Conservation (phyloP, 1,140 invertebrate species). For the Agraylea sexmaculata region DNA sequence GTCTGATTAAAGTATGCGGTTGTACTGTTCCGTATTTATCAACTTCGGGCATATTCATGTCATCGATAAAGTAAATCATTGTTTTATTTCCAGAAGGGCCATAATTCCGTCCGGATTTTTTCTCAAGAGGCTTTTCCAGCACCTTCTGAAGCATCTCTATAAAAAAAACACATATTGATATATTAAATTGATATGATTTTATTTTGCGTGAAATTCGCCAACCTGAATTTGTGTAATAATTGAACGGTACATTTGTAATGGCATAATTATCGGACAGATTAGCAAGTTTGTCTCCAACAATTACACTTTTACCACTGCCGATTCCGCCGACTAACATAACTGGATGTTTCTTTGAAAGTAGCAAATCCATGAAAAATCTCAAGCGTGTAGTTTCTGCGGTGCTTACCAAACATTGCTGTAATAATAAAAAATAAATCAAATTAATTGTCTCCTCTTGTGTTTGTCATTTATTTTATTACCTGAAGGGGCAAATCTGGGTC, state of each 20-base stretch:
- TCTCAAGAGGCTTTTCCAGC: constrained; percentile 86
- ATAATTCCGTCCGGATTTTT: constrained; percentile 88
- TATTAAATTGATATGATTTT: background rate
- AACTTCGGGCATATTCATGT: constrained; percentile 96
- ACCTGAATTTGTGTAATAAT: constrained; percentile 92
- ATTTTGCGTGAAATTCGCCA: constrained; percentile 16
- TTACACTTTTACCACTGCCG: constrained; percentile 78
- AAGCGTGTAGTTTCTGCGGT: constrained; percentile 83
- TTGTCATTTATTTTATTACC: constrained; percentile 36
- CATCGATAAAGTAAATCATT: constrained; percentile 91
- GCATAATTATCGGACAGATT: constrained; percentile 64
- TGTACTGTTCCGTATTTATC: constrained; percentile 92
- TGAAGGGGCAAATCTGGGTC: constrained; percentile 80
- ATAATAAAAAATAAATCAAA: constrained; percentile 13
- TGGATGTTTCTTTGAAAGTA: constrained; percentile 69
- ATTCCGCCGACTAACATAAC: constrained; percentile 85
- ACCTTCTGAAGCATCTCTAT: constrained; percentile 74
- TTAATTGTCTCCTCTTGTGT: background rate
- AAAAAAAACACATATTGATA: constrained; percentile 3
- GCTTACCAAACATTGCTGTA: constrained; percentile 65
- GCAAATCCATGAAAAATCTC: constrained; percentile 79
- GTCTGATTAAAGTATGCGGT: constrained; percentile 85
- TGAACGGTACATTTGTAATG: constrained; percentile 83
- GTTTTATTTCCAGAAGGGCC: constrained; percentile 83
- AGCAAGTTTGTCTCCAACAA: constrained; percentile 73